Evolutionary conservation across 1,140 invertebrate species (phyloP), one percentile per base, ranked within the genome.

Genomic region (Hypothenemus hampei): DNA sequence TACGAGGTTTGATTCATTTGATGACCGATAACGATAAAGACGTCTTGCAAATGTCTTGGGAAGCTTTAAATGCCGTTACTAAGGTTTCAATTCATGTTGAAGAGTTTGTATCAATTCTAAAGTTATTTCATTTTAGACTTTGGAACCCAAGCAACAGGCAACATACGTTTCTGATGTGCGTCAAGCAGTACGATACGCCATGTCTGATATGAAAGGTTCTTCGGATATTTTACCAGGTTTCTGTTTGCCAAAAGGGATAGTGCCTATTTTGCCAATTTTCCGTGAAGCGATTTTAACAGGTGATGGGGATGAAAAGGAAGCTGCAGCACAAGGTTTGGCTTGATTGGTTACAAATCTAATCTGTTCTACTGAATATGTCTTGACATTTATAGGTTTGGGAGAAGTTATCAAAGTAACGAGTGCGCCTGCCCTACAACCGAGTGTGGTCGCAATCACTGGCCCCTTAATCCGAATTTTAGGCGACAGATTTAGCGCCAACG

Each of bases 401-500:
- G 93, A 97, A 77, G 82, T 97, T 1, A 96, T 99, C 61, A 81
- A 81, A 59, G 72, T 96, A 24, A 93, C 93, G 0, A 89, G 83
- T 58, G 79, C 89, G 1, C 75, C 83, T 37, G 91, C 93, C 4
- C 73, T 99, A 15, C 93, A 97, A 71, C 88, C 93, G 2, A 96
- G 93, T 39, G 93, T 98, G 1, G 87, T 98, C 23, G 89, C 95
- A 65, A 95, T 99, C 58, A 98, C 96, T 18, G 97, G 97, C 6
- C 96, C 97, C 0, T 77, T 99, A 11, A 98, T 99, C 74, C 81
- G 97, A 64, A 97, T 98, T 68, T 80, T 99, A 10, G 95, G 96
- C 18, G 97, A 99, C 73, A 79, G 96, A 40, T 98, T 96, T 70
- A 89, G 86, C 57, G 84, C 86, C 66, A 91, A 85, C 64, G 91